Conservation (phyloP, 2,797 vertebrate species). For the Echiichthys vipera region DNA sequence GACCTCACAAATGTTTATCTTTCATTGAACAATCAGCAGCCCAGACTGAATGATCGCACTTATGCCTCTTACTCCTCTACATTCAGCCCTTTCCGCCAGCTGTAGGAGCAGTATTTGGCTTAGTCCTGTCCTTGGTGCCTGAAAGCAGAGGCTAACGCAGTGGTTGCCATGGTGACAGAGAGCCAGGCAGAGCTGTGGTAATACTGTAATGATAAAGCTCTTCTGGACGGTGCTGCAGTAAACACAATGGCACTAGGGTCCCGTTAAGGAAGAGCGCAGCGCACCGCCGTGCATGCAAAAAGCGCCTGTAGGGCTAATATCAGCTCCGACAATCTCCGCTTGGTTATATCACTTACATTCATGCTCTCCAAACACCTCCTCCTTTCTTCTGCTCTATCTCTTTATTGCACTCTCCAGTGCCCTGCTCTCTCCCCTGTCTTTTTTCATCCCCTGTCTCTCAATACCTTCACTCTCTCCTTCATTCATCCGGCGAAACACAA, state of each 20-base stretch:
- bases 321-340: conserved; percentile 52
- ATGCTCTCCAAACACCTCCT: conserved; percentile 52
- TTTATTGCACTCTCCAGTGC: conserved; percentile 45
- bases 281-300: conserved; percentile 67
- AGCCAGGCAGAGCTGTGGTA: conserved; percentile 82
- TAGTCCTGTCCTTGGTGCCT: conserved; percentile 83
- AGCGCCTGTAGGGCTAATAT: conserved; percentile 70
- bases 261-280: conserved; percentile 76
- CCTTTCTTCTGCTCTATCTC: conserved; percentile 38
- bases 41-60: conserved; percentile 28
- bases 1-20: conserved; percentile 32
- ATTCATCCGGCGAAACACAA: conserved; percentile 61
- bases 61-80: conserved; percentile 38
- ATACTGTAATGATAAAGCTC: conserved; percentile 85
- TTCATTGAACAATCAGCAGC: conserved; percentile 33
- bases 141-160: conserved; percentile 85
- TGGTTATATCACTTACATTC: conserved; percentile 61
- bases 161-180: conserved; percentile 85
- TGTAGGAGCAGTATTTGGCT: conserved; percentile 77
- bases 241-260: conserved; percentile 80
- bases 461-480: conserved; percentile 56
- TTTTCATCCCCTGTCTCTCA: conserved; percentile 48
- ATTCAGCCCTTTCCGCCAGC: conserved; percentile 60
- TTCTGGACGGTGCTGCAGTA: conserved; percentile 83
- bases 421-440: conserved; percentile 28